Percentiles rank a stretch among this genome's conserved stretches.
Conservation (phyloP, 2,888 invertebrate species). For the Drosophila putrida region DNA sequence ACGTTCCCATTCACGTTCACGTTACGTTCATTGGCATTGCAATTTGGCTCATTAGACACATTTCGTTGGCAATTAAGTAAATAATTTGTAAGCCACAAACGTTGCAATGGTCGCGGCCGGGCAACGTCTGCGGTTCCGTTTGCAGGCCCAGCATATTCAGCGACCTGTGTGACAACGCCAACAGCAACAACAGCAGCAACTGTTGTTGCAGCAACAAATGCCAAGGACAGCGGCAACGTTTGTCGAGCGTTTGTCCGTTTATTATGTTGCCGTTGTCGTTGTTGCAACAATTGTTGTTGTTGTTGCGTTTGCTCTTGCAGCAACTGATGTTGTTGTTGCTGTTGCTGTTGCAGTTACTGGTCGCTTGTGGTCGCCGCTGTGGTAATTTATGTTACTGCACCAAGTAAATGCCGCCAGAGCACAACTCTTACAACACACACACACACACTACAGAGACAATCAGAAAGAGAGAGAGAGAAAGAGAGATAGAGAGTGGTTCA, state of each 20-base stretch:
- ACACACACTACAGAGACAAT: not conserved
- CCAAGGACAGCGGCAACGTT: constrained; percentile 4
- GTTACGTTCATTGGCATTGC: constrained; percentile 69
- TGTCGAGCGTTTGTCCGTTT: constrained; percentile 37
- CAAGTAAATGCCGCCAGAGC: constrained; percentile 77
- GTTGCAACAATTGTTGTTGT: constrained; percentile 12
- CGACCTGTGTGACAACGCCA: constrained; percentile 10
- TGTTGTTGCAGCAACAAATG: not conserved
- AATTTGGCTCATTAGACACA: constrained; percentile 82
- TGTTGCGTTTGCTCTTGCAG: not conserved
- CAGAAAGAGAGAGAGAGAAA: not conserved
- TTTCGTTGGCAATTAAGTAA: constrained; percentile 82
- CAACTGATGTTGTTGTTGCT: constrained; percentile 5
- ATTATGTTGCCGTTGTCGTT: constrained; percentile 41
- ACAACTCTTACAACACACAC: constrained; percentile 38
- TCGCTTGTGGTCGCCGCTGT: constrained; percentile 67
- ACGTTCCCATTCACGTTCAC: constrained; percentile 26
- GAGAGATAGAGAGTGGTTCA: not conserved
- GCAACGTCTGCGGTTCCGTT: constrained; percentile 55
- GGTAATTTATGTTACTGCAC: constrained; percentile 80
- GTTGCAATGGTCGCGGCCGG: constrained; percentile 63
- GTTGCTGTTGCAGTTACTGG: constrained; percentile 46
- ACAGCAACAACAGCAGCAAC: not conserved
- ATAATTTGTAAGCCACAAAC: constrained; percentile 81
- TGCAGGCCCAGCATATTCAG: constrained; percentile 3